Evolutionary conservation across 2,797 vertebrate genomes (phyloP).

Genomic region (Lates japonicus): DNA sequence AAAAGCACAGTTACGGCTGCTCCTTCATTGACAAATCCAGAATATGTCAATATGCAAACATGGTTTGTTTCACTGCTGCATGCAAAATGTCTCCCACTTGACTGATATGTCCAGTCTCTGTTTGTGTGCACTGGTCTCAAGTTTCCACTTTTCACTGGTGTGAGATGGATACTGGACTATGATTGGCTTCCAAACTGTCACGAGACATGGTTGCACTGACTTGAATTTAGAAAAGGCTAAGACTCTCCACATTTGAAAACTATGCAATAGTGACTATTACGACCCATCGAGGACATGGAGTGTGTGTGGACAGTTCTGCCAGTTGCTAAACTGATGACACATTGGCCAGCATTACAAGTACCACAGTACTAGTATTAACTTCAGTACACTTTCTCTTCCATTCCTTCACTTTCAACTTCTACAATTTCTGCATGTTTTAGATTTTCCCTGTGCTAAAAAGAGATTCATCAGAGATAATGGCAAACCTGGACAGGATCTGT

Average conservation of each 20-base stretch:
- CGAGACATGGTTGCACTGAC: conserved; percentile 2
- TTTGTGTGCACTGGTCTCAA: neutral
- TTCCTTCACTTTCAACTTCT: conserved; percentile 26
- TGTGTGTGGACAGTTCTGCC: neutral
- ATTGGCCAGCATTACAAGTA: neutral
- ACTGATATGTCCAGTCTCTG: neutral
- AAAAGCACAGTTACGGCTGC: neutral
- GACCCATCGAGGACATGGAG: neutral
- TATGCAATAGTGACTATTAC: neutral
- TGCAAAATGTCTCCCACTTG: neutral
- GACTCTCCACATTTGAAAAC: neutral
- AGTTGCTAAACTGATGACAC: neutral
- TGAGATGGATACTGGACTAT: neutral
- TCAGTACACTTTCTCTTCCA: neutral
- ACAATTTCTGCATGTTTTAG: conserved; percentile 20
- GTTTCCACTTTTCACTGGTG: neutral
- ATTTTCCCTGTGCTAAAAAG: conserved; percentile 33
- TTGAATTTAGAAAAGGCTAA: neutral
- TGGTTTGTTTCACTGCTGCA: neutral
- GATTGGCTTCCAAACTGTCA: neutral
- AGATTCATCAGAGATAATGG: conserved; percentile 32
- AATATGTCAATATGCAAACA: neutral
- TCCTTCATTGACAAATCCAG: neutral
- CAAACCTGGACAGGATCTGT: conserved; percentile 28
- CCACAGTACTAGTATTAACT: neutral